Base-by-base conservation (phyloP, 2,113 vertebrate genomes). In the Apodemus speciosus region DNA sequence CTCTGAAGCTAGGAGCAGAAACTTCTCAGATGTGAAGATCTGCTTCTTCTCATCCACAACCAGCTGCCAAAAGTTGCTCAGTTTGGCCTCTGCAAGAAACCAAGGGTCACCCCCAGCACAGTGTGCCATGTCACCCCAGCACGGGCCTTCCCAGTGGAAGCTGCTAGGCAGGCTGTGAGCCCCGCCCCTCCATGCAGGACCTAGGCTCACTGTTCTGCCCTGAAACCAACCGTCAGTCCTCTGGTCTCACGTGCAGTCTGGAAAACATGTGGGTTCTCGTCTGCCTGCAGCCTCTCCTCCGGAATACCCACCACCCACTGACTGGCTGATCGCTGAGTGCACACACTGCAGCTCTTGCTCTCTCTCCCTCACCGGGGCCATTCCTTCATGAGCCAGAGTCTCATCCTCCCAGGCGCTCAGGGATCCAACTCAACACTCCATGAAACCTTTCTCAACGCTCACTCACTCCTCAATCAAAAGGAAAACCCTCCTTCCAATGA, bases 1-100 rank as follows among this genome's bases (percentile, higher is more conserved):
- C 73, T 99, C 99, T 9, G 98, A 99, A 8, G 98, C 98, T 97
- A 99, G 98, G 13, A 98, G 98, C 49, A 99, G 98, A 94, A 99
- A 99, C 98, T 99, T 99, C 97, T 99, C 99, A 25, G 99, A 99
- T 56, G 99, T 99, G 97, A 99, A 99, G 18, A 99, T 96, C 15
- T 99, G 99, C 93, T 99, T 99, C 96, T 99, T 99, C 96, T 99
- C 99, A 98, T 99, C 99, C 94, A 99, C 96, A 89, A 99, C 97
- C 92, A 99, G 97, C 95, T 98, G 99, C 99, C 99, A 99, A 96
- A 99, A 99, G 96, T 88, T 97, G 84, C 95, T 97, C 93, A 99
- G 98, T 96, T 99, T 99, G 9, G 98, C 94, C 93, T 99, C 99
- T 99, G 97, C n/a, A 87, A 86, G 84, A 84, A 96, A 96, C 53